These are phyloP conservation scores for Diglossa brunneiventris DNA, from an alignment of 2,113 vertebrate species.

Conservation along the genomic window DNA sequence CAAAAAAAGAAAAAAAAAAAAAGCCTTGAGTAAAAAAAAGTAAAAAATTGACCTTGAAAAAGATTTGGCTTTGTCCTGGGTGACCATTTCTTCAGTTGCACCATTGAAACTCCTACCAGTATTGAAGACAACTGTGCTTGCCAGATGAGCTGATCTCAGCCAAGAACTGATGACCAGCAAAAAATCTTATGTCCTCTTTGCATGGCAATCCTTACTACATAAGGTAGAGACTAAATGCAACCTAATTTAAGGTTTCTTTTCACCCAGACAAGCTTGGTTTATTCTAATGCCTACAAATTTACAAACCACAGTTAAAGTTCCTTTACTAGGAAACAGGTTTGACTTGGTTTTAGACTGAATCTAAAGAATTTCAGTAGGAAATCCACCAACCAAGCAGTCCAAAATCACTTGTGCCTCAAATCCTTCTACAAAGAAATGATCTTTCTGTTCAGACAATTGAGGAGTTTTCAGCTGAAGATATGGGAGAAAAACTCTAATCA, in stretches of 20 bases:
- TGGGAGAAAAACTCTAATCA: background rate
- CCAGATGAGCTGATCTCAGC: background rate
- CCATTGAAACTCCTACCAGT: background rate
- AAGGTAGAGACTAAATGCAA: background rate
- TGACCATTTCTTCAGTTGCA: background rate
- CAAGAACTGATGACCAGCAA: background rate
- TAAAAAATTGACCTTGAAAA: background rate
- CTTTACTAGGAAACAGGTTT: background rate
- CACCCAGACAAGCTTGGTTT: background rate
- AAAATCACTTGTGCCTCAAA: background rate
- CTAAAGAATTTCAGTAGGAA: background rate
- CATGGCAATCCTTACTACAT: background rate
- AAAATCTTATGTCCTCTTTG: background rate
- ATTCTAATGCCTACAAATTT: background rate
- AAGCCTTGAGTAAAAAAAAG: background rate
- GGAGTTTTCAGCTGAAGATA: background rate
- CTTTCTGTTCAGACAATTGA: background rate
- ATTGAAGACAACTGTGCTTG: background rate
- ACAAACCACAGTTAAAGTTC: background rate
- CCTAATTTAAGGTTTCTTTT: background rate
- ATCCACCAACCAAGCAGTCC: background rate
- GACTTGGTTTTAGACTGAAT: background rate
- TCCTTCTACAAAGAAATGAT: background rate
- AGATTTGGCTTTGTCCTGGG: background rate
- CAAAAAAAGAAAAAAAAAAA: background rate